These are phyloP conservation scores for Semicossyphus pulcher DNA, from an alignment of 2,113 vertebrate genomes.

Conservation along the genomic window DNA sequence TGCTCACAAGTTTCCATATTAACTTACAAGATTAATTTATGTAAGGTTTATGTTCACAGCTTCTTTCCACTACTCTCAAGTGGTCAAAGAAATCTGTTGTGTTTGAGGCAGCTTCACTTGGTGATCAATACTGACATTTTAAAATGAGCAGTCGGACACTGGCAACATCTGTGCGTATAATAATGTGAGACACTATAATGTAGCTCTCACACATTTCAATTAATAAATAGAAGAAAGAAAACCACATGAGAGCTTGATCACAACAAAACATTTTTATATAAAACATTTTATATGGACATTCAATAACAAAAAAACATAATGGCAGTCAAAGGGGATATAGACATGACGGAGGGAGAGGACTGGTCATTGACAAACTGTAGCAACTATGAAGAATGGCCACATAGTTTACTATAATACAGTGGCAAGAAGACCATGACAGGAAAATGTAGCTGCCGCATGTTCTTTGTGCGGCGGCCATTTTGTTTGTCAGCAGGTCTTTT, in stretches of 20 bases:
- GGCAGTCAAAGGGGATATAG: slow-evolving; percentile 75
- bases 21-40: background rate
- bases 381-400: slow-evolving; percentile 78
- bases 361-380: slow-evolving; percentile 76
- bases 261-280: slow-evolving; percentile 85
- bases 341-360: slow-evolving; percentile 73
- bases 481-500: slow-evolving; percentile 55
- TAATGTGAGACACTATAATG: background rate
- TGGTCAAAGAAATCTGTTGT: background rate
- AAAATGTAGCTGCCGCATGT: slow-evolving; percentile 54
- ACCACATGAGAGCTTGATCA: slow-evolving; percentile 59
- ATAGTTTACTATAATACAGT: slow-evolving; percentile 81
- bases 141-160: background rate
- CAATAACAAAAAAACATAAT: slow-evolving; percentile 84
- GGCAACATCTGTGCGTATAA: background rate
- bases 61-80: background rate
- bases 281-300: slow-evolving; percentile 87
- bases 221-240: slow-evolving; percentile 52
- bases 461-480: slow-evolving; percentile 56
- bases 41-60: too few relatives aligned
- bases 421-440: slow-evolving; percentile 67
- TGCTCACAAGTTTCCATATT: background rate
- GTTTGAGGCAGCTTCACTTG: background rate
- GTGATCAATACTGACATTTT: background rate
- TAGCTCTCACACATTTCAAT: background rate